Conservation (phyloP, 1,140 invertebrate genomes). For the Thereuonema tuberculata region DNA sequence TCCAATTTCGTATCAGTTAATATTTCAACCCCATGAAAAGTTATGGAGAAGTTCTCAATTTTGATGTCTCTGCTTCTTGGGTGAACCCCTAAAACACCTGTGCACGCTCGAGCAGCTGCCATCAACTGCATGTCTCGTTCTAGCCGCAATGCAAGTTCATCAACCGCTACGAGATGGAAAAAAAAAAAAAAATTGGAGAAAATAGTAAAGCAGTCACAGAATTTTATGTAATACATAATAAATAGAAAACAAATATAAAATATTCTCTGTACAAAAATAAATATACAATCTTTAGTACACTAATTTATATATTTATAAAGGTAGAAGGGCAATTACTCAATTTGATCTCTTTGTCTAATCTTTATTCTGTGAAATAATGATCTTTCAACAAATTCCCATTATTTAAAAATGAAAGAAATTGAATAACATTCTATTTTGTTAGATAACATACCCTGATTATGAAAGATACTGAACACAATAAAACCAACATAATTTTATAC, state of each 20-base stretch:
- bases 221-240: not conserved
- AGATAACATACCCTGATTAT: too few relatives aligned
- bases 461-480: too few relatives aligned
- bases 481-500: too few relatives aligned
- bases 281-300: not conserved
- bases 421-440: too few relatives aligned
- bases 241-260: slow-evolving; percentile 3
- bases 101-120: slow-evolving; percentile 84
- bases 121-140: slow-evolving; percentile 80
- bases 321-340: too few relatives aligned
- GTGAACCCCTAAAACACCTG: slow-evolving; percentile 87
- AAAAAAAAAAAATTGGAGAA: slow-evolving; percentile 1
- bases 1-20: slow-evolving; percentile 91
- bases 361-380: too few relatives aligned
- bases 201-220: not conserved
- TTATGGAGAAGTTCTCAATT: slow-evolving; percentile 93
- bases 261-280: not conserved
- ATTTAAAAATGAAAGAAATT: too few relatives aligned
- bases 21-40: slow-evolving; percentile 93
- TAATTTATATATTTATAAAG: too few relatives aligned
- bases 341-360: too few relatives aligned
- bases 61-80: slow-evolving; percentile 90
- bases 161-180: slow-evolving; percentile 41
- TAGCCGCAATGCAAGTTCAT: slow-evolving; percentile 70
- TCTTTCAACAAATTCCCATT: too few relatives aligned